phyloP scores from a whole-genome alignment of 1,140 invertebrate species.

The Potamilus streckersoni region DNA sequence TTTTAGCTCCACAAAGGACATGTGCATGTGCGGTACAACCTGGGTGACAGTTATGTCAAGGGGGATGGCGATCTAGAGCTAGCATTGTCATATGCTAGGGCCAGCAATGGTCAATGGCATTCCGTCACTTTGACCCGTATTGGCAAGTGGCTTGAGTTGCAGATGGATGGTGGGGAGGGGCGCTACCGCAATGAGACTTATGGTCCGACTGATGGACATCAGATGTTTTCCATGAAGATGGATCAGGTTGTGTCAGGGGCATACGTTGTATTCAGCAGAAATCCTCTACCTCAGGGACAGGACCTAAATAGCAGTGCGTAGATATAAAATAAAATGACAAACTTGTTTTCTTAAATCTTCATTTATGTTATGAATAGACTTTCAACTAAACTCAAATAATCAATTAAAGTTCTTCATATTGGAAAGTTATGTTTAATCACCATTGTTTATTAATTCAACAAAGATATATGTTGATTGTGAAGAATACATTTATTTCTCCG shows the following conservation, averaged over 20 bases:
- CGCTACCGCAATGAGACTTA: constrained; percentile 90
- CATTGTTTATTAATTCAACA: too few species aligned
- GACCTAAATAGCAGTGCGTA: constrained; percentile 78
- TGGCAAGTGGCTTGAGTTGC: constrained; percentile 92
- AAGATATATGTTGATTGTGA: too few species aligned
- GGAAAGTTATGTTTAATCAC: too few species aligned
- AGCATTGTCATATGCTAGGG: constrained; percentile 88
- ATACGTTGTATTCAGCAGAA: constrained; percentile 35
- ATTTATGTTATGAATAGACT: too few species aligned
- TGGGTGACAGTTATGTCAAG: constrained; percentile 79
- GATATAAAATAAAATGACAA: neutral
- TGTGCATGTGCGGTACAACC: constrained; percentile 79
- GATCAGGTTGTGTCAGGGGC: constrained; percentile 45
- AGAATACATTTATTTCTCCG: too few species aligned
- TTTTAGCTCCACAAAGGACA: constrained; percentile 85
- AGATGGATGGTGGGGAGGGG: constrained; percentile 95
- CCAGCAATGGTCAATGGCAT: constrained; percentile 98
- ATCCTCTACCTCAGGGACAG: constrained; percentile 27
- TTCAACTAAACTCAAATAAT: too few species aligned
- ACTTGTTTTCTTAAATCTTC: neutral
- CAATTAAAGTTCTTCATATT: too few species aligned
- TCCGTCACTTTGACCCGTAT: constrained; percentile 83
- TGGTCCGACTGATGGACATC: constrained; percentile 28
- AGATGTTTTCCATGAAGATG: constrained; percentile 33
- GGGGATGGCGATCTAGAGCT: constrained; percentile 81